Base-by-base conservation (phyloP, 1,140 invertebrate genomes). In the Penaeus indicus region DNA sequence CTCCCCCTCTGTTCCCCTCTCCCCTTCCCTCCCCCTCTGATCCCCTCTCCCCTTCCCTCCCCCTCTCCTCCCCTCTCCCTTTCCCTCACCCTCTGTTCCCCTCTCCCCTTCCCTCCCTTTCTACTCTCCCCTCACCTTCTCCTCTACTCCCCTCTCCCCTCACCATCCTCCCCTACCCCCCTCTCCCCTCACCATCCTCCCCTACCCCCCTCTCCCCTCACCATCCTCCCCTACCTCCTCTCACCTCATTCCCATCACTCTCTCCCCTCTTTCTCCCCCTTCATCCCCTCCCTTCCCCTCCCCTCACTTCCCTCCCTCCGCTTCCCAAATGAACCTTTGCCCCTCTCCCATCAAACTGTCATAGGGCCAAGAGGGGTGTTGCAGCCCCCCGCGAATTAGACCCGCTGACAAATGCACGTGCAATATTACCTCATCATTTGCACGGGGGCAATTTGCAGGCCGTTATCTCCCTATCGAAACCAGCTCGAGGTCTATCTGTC, bases 401-500 rank as follows among this genome's bases (percentile, higher is more conserved):
- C 4, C 80, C 80, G 60, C 32, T 82, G 80, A 82, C 61, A 82
- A 82, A 82, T 64, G 61, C 80, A 82, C 13, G 54, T 82, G 80
- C 80, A 82, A 32, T 64, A 82, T 82, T 64, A 82, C 60, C 80
- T 82, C 80, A 82, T 64, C 80, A 64, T 82, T 82, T 82, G 80
- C 80, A 82, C 22, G 25, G 47, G 47, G 80, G 4, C 61, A 82
- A 82, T 82, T 82, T 82, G 80, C 80, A 82, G 21, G 25, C 80
- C 62, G 60, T 82, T 82, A 82, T 67, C 80, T 27, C n/a, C 61
- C 80, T 54, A 63, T 82, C 62, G 60, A 27, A 11, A 32, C 27
- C 61, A 21, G 27, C 11, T 82, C 54, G 54, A 22, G 62, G 60
- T 61, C 80, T 22, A 60, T 61, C 60, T 21, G 69, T 75, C 69